These are phyloP conservation scores for Nephrotoma flavescens DNA, from an alignment of 2,888 invertebrate species.

Conservation along the genomic window DNA sequence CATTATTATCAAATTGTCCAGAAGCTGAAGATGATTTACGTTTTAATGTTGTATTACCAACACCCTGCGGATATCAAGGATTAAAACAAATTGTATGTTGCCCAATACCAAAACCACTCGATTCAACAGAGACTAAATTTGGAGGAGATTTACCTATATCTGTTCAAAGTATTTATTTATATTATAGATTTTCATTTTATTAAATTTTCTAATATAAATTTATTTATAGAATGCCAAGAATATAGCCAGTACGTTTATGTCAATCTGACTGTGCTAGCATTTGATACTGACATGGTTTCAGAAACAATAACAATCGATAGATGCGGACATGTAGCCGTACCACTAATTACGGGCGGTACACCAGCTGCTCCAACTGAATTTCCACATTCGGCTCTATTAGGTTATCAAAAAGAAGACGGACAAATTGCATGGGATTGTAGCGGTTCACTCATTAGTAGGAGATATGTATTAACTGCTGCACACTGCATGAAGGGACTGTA, in stretches of 20 bases:
- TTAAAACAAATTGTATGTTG: not conserved
- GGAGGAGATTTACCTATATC: too few species aligned
- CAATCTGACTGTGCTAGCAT: too few species aligned
- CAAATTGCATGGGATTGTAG: not conserved
- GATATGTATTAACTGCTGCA: not conserved
- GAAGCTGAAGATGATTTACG: not conserved
- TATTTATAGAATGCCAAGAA: too few species aligned
- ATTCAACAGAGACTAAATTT: too few species aligned
- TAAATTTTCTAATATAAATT: too few species aligned
- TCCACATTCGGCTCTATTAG: not conserved
- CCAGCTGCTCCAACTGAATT: not conserved
- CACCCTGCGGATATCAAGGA: not conserved
- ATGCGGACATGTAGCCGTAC: constrained; percentile 12
- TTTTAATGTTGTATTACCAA: not conserved
- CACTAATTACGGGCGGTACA: constrained; percentile 16
- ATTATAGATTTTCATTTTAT: too few species aligned
- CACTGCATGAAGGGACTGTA: not conserved
- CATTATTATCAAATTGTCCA: not conserved
- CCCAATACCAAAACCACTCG: not conserved
- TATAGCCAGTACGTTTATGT: too few species aligned
- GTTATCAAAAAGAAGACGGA: not conserved
- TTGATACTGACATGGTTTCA: too few species aligned
- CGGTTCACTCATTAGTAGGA: not conserved
- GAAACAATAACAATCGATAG: not conserved
- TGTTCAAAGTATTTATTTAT: too few species aligned